phyloP scores from a whole-genome alignment of 2,797 vertebrate species.

The Muscicapa striata region DNA sequence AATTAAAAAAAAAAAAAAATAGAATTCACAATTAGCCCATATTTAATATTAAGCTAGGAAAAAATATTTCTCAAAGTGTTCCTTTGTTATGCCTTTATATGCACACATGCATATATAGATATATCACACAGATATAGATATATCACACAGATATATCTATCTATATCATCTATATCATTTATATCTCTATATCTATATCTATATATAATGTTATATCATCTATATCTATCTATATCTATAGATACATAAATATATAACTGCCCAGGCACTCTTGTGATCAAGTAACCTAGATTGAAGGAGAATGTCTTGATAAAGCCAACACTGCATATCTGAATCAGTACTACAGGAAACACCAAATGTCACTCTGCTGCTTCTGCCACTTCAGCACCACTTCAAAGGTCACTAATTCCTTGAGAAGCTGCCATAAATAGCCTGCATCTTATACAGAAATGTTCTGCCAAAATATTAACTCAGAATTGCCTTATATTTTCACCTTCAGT shows the following conservation, averaged over 20 bases:
- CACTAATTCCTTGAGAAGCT: slow-evolving; percentile 38
- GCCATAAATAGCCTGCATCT: slow-evolving; percentile 27
- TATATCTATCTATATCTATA: no score
- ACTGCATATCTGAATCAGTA: neutral
- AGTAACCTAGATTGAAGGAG: neutral
- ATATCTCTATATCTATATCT: neutral
- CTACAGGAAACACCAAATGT: slow-evolving; percentile 49
- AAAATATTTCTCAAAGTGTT: neutral
- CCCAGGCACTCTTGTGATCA: neutral
- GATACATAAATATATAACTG: neutral
- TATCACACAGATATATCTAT: no score
- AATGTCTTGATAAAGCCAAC: slow-evolving; percentile 28
- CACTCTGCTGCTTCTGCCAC: slow-evolving; percentile 36
- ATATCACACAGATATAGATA: no score
- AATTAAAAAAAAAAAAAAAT: neutral
- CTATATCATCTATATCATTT: neutral
- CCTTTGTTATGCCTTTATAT: neutral
- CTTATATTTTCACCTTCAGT: slow-evolving; percentile 41
- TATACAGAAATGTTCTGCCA: slow-evolving; percentile 35
- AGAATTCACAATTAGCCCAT: neutral
- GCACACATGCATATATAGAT: no score
- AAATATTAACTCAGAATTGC: slow-evolving; percentile 1
- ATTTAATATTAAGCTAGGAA: neutral
- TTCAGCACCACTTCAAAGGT: slow-evolving; percentile 53
- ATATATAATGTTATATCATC: no score